A percentile compares a stretch with the other conserved stretches of the same genome.
Evolutionary conservation across 2,113 vertebrate species (phyloP).

Genomic region (Antidorcas marsupialis): DNA sequence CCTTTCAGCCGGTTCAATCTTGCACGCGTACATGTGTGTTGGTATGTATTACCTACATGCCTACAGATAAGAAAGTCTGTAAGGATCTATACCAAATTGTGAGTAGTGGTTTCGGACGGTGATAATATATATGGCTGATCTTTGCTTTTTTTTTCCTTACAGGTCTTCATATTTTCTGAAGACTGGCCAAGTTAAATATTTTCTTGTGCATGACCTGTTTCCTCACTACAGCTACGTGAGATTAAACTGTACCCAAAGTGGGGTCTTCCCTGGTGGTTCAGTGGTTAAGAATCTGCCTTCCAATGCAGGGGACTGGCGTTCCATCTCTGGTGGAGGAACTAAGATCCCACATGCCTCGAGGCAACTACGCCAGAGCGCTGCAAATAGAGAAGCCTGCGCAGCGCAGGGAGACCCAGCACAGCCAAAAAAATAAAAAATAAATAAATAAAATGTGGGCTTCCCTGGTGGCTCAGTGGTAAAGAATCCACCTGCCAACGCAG

Average conservation of each 20-base stretch:
- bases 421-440: neutral
- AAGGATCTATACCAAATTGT: neutral
- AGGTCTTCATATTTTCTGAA: neutral
- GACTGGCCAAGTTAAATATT: neutral
- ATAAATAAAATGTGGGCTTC: neutral
- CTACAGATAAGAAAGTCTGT: neutral
- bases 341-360: neutral
- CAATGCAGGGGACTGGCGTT: neutral
- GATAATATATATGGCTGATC: neutral
- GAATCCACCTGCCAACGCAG: neutral
- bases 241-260: neutral
- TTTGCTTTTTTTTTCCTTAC: neutral
- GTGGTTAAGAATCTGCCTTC: neutral
- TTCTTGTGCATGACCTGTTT: neutral
- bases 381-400: neutral
- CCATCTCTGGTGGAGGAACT: neutral
- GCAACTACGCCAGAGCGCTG: neutral
- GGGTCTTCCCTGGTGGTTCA: neutral
- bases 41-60: rapidly evolving
- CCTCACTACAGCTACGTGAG: neutral
- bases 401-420: neutral
- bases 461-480: neutral
- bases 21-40: rapidly evolving
- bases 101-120: neutral
- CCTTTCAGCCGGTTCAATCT: neutral